Conservation (phyloP, 2,888 invertebrate species). For the Sabatieria punctata region DNA sequence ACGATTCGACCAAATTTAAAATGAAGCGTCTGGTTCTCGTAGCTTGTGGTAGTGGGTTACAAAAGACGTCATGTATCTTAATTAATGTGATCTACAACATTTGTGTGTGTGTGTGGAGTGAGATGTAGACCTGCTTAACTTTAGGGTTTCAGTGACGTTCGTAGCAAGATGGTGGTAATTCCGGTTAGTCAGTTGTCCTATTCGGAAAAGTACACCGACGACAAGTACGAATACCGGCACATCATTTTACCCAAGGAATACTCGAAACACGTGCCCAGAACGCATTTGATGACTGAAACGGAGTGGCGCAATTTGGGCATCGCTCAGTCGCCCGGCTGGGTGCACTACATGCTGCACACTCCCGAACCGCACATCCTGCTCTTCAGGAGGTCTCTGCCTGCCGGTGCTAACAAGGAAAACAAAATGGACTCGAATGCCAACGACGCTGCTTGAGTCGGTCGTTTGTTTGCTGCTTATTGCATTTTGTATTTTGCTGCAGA, state of each 20-base stretch:
- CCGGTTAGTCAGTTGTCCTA: conserved; percentile 5
- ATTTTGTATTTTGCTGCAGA: too few species aligned
- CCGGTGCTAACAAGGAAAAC: conserved; percentile 3
- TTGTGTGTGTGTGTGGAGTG: too few species aligned
- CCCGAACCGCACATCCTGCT: conserved; percentile 28
- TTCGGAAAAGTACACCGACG: conserved; percentile 10
- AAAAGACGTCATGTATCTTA: too few species aligned
- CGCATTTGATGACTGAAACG: conserved; percentile 12
- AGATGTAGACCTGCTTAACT: too few species aligned
- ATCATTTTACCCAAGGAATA: conserved; percentile 9
- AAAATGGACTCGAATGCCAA: too few species aligned
- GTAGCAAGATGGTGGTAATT: conserved; percentile 3
- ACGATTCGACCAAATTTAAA: too few species aligned
- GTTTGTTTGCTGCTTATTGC: too few species aligned
- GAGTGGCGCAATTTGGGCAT: conserved; percentile 13
- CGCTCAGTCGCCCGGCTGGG: conserved; percentile 14
- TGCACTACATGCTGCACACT: conserved; percentile 10
- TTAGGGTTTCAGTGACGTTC: too few species aligned
- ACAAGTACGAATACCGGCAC: conserved; percentile 10
- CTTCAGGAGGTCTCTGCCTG: conserved; percentile 7
- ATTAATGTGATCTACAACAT: too few species aligned
- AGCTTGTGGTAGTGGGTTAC: too few species aligned
- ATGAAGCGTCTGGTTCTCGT: too few species aligned
- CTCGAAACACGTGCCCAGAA: conserved; percentile 10
- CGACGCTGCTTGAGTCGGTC: too few species aligned